Percentiles rank a stretch among this genome's conserved stretches.
Conservation (phyloP, 2,888 invertebrate genomes). For the Catocala nupta region DNA sequence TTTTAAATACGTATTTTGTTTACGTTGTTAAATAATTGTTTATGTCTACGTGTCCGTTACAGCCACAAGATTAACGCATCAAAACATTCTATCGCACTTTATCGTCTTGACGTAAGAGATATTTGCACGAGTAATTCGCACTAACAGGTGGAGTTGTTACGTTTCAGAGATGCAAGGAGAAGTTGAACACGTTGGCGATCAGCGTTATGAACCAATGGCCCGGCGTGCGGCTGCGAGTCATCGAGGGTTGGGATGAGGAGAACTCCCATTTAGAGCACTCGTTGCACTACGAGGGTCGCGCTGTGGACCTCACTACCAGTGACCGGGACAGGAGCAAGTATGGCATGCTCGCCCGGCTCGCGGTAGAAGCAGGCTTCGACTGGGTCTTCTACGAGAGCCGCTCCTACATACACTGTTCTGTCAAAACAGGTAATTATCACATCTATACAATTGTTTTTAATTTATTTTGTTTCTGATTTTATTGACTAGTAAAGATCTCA, state of each 20-base stretch:
- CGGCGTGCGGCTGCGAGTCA: constrained; percentile 96
- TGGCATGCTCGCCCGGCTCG: constrained; percentile 97
- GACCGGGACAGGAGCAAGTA: constrained; percentile 97
- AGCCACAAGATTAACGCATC: constrained; percentile 28
- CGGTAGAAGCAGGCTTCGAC: constrained; percentile 99
- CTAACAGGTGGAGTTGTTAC: constrained; percentile 33
- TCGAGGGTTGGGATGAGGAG: constrained; percentile 98
- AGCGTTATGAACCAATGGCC: constrained; percentile 99
- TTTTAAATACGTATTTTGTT: constrained; percentile 25
- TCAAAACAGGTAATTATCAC: constrained; percentile 95
- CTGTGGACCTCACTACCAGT: constrained; percentile 98
- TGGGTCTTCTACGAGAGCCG: constrained; percentile 99
- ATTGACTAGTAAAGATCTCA: no score
- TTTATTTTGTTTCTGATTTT: background rate
- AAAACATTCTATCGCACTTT: constrained; percentile 13
- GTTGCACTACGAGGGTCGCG: constrained; percentile 98
- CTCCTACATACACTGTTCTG: constrained; percentile 98
- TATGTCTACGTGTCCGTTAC: constrained; percentile 47
- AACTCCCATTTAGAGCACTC: constrained; percentile 92
- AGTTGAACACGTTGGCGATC: constrained; percentile 96
- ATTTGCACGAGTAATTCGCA: background rate
- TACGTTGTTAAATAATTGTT: constrained; percentile 49
- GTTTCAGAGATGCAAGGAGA: constrained; percentile 98
- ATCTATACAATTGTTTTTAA: background rate
- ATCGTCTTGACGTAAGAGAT: constrained; percentile 10